Evolutionary conservation across 1,140 invertebrate genomes (phyloP).

Genomic region (Drosophila pachea): DNA sequence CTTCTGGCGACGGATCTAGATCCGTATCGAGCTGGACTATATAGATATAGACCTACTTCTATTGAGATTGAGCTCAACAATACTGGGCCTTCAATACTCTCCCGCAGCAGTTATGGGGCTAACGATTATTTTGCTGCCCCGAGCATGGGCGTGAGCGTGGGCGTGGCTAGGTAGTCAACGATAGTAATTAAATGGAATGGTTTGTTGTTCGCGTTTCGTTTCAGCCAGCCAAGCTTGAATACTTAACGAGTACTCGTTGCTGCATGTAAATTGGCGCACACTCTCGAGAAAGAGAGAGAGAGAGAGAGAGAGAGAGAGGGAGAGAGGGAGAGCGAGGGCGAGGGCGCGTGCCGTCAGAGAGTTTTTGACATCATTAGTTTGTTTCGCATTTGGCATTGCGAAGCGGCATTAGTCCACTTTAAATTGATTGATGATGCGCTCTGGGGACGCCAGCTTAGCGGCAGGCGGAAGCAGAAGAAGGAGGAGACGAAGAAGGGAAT

Average conservation of each 20-base stretch:
- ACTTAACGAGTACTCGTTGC: constrained; percentile 3
- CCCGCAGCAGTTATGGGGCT: background rate
- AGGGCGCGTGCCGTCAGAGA: background rate
- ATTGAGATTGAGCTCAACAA: too few species aligned
- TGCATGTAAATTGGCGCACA: constrained; percentile 10
- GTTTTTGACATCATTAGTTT: constrained; percentile 55
- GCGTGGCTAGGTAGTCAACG: constrained; percentile 13
- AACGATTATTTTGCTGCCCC: constrained; percentile 6
- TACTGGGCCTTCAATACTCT: constrained; percentile 1
- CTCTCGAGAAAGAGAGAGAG: background rate
- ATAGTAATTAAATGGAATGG: constrained; percentile 41
- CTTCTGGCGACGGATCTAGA: too few species aligned
- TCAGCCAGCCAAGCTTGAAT: constrained; percentile 13
- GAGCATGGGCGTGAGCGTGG: background rate
- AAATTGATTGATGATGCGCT: constrained; percentile 63
- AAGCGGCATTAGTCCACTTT: constrained; percentile 44
- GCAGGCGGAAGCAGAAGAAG: constrained; percentile 14
- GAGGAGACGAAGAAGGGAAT: constrained; percentile 18
- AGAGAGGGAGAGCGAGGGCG: background rate
- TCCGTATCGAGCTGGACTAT: too few species aligned
- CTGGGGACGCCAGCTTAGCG: constrained; percentile 21
- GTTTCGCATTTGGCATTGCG: constrained; percentile 47
- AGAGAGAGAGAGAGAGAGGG: background rate
- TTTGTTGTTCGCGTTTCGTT: constrained; percentile 8
- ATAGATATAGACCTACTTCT: too few species aligned